Conservation (phyloP, 2,888 invertebrate genomes). For the Leucania comma region DNA sequence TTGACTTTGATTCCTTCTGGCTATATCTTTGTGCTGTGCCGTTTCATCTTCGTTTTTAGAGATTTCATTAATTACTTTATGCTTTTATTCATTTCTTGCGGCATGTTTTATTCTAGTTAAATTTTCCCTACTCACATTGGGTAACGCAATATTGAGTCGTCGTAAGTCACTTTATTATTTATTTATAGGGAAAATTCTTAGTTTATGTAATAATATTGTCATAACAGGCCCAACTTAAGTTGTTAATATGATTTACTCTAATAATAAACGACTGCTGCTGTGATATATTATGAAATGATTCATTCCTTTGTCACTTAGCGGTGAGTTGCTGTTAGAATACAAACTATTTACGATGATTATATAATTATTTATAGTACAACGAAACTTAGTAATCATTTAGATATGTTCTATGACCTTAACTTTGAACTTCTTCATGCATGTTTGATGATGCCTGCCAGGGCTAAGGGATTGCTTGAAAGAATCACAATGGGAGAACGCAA, state of each 20-base stretch:
- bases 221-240: constrained; percentile 5
- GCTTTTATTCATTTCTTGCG: background rate
- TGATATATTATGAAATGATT: constrained; percentile 50
- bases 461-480: too few relatives aligned
- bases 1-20: too few relatives aligned
- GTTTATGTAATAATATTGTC: constrained; percentile 1
- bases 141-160: background rate
- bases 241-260: constrained; percentile 39
- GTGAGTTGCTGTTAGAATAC: constrained; percentile 22
- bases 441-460: too few relatives aligned
- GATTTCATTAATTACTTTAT: background rate
- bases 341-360: constrained; percentile 41
- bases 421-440: too few relatives aligned
- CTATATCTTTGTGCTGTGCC: background rate
- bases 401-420: background rate
- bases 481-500: too few relatives aligned
- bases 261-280: constrained; percentile 30
- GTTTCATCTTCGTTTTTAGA: background rate
- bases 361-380: constrained; percentile 24
- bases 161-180: background rate
- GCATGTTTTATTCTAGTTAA: background rate
- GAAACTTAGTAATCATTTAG: constrained; percentile 13
- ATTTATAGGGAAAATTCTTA: constrained; percentile 33
- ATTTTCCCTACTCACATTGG: constrained; percentile 1
- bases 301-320: constrained; percentile 56